Evolutionary conservation across 53 echinoderm and acorn worm species (phyloP), one percentile per base, ranked within the genome.

Genomic region (Echinarachnius parma): DNA sequence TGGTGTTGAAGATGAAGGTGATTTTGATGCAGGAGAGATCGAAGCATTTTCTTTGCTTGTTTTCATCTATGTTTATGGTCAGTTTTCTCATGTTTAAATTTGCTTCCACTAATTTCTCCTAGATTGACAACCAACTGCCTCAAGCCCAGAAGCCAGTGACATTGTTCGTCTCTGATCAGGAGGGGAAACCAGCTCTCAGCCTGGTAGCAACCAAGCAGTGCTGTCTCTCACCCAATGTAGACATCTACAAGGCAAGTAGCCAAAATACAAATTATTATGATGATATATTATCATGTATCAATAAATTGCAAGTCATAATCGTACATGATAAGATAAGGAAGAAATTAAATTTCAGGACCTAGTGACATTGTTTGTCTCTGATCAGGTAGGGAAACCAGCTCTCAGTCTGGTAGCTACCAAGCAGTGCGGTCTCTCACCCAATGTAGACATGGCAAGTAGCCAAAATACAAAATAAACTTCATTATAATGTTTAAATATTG

Each of bases 101-200:
- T n/a, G n/a, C n/a, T n/a, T n/a, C n/a, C n/a, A n/a, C n/a, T n/a
- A n/a, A n/a, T n/a, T n/a, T n/a, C n/a, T 65, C 29, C 14, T 1
- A 95, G 96, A 82, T 95, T 49, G 96, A 95, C 53, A 95, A 95
- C 42, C 96, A 95, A 85, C 75, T 95, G 28, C 45, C 46, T 5
- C 78, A 85, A 59, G 80, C 87, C 33, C 79, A 82, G 79, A 87
- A 83, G 31, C 87, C 96, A 35, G 90, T 86, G 3, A 76, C 80
- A 0, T 42, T 95, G 33, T 95, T 79, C 39, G 66, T 78, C 16
- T 75, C 84, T 54, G 84, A 87, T 19, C 74, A 77, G 20, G 83
- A 85, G 26, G 58, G 42, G 21, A 46, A 24, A 20, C 86, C 86
- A 24, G 89, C 89, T 30, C 61, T 93, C 31, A 80, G 66, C 52